Base-by-base conservation (phyloP, 2,888 invertebrate genomes). In the Bugula neritina region DNA sequence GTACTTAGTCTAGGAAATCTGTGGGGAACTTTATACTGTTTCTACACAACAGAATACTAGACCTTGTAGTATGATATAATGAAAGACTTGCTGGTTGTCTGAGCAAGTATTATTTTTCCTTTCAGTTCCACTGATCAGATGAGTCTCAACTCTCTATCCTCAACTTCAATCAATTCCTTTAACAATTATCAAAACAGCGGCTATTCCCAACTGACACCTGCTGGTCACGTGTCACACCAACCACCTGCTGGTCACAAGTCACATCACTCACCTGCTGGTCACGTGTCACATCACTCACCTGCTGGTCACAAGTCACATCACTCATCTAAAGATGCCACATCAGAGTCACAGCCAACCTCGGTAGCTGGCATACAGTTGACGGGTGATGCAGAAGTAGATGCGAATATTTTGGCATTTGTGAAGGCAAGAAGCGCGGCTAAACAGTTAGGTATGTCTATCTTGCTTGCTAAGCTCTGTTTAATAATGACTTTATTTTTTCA, bases 341-440 rank as follows among this genome's bases (percentile, higher is more conserved):
- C 31, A n/a, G n/a, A 55, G 29, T 21, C 35, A 70, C 35, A 71
- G 54, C 54, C 21, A 29, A 25, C 71, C 34, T 23, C 54, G 10
- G 25, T 23, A 5, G 1, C 63, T 25, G 34, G 31, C 25, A 54
- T 82, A 29, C 78, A 79, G n/a, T 72, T 83, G 72, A 83, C 84
- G 54, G 84, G 84, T 31, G 84, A 84, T 74, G 77, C 82, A 1
- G 78, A 82, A 72, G 83, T 81, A 70, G 84, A 84, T 77, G 83
- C 82, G 69, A 83, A 84, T 73, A 83, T 84, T 69, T 80, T 82
- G 79, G 84, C 84, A 1, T 84, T 83, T 76, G 75, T 83, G 2
- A 80, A 78, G 75, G 83, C 83, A 21, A 76, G 83, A 71, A 81
- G 83, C 73, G 80, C 79, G 71, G 77, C 82, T 29, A 74, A 80